Evolutionary conservation across 2,888 invertebrate species (phyloP).

Genomic region (Drymonia ruficornis): DNA sequence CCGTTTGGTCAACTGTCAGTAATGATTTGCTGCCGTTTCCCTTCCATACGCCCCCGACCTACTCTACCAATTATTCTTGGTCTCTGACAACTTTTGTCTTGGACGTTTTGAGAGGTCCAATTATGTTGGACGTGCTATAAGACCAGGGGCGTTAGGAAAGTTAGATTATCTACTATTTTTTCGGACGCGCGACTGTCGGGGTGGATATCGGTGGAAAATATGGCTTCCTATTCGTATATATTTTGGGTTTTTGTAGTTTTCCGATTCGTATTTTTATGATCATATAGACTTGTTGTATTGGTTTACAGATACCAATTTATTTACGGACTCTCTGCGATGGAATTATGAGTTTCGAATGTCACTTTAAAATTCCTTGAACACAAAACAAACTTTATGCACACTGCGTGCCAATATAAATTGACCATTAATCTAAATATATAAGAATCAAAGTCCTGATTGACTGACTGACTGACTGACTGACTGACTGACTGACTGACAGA

Average conservation of each 20-base stretch:
- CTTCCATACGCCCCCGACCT: slow-evolving; percentile 70
- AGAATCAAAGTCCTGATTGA: too few relatives aligned
- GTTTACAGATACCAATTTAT: background rate
- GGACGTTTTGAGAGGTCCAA: slow-evolving; percentile 19
- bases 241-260: slow-evolving; percentile 59
- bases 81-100: slow-evolving; percentile 19
- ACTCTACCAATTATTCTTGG: slow-evolving; percentile 46
- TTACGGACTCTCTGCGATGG: too few relatives aligned
- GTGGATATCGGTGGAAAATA: slow-evolving; percentile 79
- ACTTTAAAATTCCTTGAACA: too few relatives aligned
- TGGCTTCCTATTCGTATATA: slow-evolving; percentile 81
- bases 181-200: slow-evolving; percentile 76
- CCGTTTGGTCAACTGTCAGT: slow-evolving; percentile 85
- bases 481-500: too few relatives aligned
- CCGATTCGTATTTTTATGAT: slow-evolving; percentile 45
- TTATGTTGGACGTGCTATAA: slow-evolving; percentile 45
- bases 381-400: too few relatives aligned
- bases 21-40: slow-evolving; percentile 83
- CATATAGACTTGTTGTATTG: slow-evolving; percentile 5
- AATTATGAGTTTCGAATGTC: background rate
- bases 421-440: too few relatives aligned
- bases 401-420: too few relatives aligned
- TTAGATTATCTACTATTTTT: slow-evolving; percentile 83
- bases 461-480: too few relatives aligned
- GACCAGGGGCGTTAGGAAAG: slow-evolving; percentile 78